phyloP scores from a whole-genome alignment of 2,888 invertebrate species.

The Drosophila borealis region DNA sequence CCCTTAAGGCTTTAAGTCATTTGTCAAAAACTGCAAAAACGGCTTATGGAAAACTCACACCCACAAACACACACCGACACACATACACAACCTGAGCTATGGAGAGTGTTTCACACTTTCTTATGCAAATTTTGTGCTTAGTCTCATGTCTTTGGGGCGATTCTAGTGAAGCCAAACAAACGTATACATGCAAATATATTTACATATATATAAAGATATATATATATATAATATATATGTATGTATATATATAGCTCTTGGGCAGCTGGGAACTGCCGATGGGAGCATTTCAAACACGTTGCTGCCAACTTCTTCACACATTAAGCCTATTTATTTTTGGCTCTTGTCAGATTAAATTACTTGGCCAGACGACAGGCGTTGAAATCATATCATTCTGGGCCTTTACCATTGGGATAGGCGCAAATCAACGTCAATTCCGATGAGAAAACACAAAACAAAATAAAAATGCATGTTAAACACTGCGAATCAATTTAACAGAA shows the following conservation, averaged over 20 bases:
- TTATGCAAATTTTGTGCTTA: constrained; percentile 72
- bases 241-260: constrained; percentile 29
- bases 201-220: constrained; percentile 30
- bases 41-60: constrained; percentile 47
- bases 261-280: constrained; percentile 39
- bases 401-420: constrained; percentile 22
- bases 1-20: constrained; percentile 79
- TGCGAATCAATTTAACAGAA: constrained; percentile 49
- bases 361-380: constrained; percentile 55
- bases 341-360: constrained; percentile 79
- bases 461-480: constrained; percentile 50
- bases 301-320: constrained; percentile 76
- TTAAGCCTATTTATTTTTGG: constrained; percentile 70
- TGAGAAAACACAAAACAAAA: constrained; percentile 54
- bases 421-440: constrained; percentile 53
- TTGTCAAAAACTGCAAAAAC: constrained; percentile 77
- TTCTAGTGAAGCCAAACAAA: constrained; percentile 37
- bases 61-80: constrained; percentile 8
- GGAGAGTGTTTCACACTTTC: constrained; percentile 69
- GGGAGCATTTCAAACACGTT: constrained; percentile 44
- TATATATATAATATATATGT: constrained; percentile 40
- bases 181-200: constrained; percentile 37
- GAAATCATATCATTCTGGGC: constrained; percentile 46
- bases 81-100: constrained; percentile 11
- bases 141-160: constrained; percentile 45